Base-by-base conservation (phyloP, 2,888 invertebrate genomes). In the Cylindroiulus punctatus region DNA sequence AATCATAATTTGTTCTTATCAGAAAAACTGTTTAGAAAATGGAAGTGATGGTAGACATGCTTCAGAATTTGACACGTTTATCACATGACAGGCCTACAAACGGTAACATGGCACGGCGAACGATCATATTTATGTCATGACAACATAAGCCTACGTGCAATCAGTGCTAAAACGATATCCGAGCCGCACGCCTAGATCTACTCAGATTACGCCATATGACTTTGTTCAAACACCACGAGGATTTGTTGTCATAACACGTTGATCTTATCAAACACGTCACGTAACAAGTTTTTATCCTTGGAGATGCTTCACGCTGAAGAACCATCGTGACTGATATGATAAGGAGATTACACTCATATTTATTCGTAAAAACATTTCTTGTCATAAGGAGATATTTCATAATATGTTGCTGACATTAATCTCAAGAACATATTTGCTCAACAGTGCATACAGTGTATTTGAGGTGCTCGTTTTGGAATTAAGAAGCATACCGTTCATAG, bases 191-290 rank as follows among this genome's bases (percentile, higher is more conserved):
- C 17, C 7, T 19, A 57, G 57, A 19, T 19, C n/a, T n/a, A n/a
- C n/a, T 57, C 57, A n/a, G 57, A n/a, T 57, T 57, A 57, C 57
- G 7, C 22, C n/a, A 57, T 52, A 17, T 36, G n/a, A 57, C n/a
- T 57, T 57, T 3, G 57, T 57, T 57, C 57, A 57, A 22, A 57
- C 22, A 57, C 19, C 57, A n/a, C 57, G 57, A 57, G 57, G 57
- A 57, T 57, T 57, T 57, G 57, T 57, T 57, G 19, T 57, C 57
- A 57, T 57, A 57, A 57, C n/a, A 57, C 57, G 22, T 4, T 57
- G 57, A 57, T 57, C 57, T 57, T 22, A 57, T 57, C 57, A n/a
- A 36, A 36, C 36, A 36, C 36, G 47, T 4, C 47, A 47, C 7
- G n/a, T 57, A 8, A 57, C 57, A 22, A 57, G 19, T n/a, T 57